Conservation (phyloP, 2,888 invertebrate genomes). For the Chrysina gloriosa region DNA sequence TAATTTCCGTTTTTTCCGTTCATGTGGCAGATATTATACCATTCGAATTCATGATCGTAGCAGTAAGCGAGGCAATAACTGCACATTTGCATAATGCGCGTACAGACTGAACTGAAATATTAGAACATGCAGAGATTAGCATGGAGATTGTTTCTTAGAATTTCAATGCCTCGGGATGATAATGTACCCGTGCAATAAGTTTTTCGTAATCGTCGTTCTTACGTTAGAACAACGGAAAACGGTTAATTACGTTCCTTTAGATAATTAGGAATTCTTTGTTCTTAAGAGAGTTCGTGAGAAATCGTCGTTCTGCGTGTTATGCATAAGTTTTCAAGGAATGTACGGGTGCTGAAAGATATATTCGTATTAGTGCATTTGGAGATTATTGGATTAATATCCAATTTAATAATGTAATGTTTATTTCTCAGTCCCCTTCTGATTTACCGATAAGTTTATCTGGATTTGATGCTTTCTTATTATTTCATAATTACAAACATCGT, state of each 20-base stretch:
- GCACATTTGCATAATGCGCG: conserved; percentile 11
- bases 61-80: conserved; percentile 4
- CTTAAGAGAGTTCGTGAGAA: conserved; percentile 1
- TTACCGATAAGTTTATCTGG: too few relatives aligned
- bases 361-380: background rate
- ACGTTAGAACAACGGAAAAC: background rate
- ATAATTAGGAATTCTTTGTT: conserved; percentile 25
- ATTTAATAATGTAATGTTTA: too few relatives aligned
- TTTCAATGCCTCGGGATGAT: conserved; percentile 3
- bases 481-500: too few relatives aligned
- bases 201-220: conserved; percentile 6
- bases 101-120: conserved; percentile 1
- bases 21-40: background rate
- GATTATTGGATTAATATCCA: too few relatives aligned
- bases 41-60: background rate
- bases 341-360: background rate
- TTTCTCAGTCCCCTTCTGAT: too few relatives aligned
- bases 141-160: conserved; percentile 20
- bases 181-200: conserved; percentile 6
- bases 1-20: conserved; percentile 29
- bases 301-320: background rate
- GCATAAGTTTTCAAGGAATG: background rate
- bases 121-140: conserved; percentile 8
- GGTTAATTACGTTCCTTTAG: conserved; percentile 7
- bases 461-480: too few relatives aligned